Evolutionary conservation across 2,113 vertebrate genomes (phyloP), one percentile per base, ranked within the genome.

Genomic region (Tautogolabrus adspersus): DNA sequence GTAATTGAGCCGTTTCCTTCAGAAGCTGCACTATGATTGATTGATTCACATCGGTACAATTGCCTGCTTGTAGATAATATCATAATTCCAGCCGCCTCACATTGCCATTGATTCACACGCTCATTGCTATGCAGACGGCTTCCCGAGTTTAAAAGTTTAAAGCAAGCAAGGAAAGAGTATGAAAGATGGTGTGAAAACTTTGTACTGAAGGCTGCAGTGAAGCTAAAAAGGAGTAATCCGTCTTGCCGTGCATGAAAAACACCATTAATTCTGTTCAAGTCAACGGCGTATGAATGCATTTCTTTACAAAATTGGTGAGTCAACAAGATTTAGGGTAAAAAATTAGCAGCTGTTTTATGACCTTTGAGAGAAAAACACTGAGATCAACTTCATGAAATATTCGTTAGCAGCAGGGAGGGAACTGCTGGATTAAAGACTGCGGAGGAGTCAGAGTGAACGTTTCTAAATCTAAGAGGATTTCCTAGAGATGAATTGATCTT

Each of bases 221-320:
- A 46, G 65, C 61, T 66, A 74, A 78, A 34, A 56, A 61, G 56
- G 51, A 72, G 38, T 81, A 37, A 81, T 90, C 76, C 18, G 62
- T 88, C 72, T 76, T 73, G 38, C 74, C 68, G 23, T 64, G 79
- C 66, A 72, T 82, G 77, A 79, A 79, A 77, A 80, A 66, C 64
- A 72, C 58, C 58, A 80, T 86, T 75, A 79, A 83, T 83, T 80
- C 69, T 57, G n/a, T 15, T 69, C 67, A 72, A 77, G 68, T 55
- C 75, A 59, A 68, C 59, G 46, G 42, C 47, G 73, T 77, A 47
- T 61, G 26, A 80, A 74, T 78, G 83, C 73, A 64, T 70, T 72
- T 12, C 60, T 79, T 79, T 63, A 37, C 38, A 52, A 51, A 84
- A 69, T 21, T 38, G 67, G 64, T 13, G 22, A 58, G 61, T 80